Base-by-base conservation (phyloP, 1,140 invertebrate species). In the Cyphomyrmex costatus region DNA sequence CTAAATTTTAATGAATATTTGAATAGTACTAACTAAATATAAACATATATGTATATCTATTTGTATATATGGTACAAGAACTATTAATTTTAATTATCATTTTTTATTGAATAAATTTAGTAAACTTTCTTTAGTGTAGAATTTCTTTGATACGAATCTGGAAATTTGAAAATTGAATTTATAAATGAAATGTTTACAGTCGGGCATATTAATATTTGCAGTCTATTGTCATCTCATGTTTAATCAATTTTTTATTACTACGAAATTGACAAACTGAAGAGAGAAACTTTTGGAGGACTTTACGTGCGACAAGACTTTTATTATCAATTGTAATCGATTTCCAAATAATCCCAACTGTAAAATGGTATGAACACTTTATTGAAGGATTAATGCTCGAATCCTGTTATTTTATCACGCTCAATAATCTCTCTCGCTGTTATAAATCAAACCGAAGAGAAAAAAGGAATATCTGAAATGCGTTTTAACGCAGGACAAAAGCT, bases 251-350 rank as follows among this genome's bases (percentile, higher is more conserved):
- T 56, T 14, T 70, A 27, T 68, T 27, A 5, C n/a, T 27, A 21
- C n/a, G 24, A 70, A 36, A 79, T 65, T 16, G 46, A 16, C n/a
- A 30, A 65, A 58, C 7, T 19, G 24, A 58, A 8, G 51, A 10
- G 36, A 42, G 56, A 56, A 82, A 73, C 27, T 21, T 46, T 73
- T 46, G 19, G 42, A 5, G 30, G 42, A 24, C 46, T 73, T 60
- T 2, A 82, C 65, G 49, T 27, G 36, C 21, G 53, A 46, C 63
- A 60, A 58, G 58, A 27, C 24, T 61, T 73, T 7, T 30, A 27
- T 60, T 83, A 83, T 36, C 79, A 21, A 60, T 74, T 73, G 66
- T 83, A 74, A 83, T 74, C 19, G 53, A 73, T 60, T 60, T 60
- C 7, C n/a, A 83, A 60, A 74, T 83, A 83, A 80, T 33, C 16